Evolutionary conservation across 2,888 invertebrate genomes (phyloP).

Genomic region (Chloromyia formosa): DNA sequence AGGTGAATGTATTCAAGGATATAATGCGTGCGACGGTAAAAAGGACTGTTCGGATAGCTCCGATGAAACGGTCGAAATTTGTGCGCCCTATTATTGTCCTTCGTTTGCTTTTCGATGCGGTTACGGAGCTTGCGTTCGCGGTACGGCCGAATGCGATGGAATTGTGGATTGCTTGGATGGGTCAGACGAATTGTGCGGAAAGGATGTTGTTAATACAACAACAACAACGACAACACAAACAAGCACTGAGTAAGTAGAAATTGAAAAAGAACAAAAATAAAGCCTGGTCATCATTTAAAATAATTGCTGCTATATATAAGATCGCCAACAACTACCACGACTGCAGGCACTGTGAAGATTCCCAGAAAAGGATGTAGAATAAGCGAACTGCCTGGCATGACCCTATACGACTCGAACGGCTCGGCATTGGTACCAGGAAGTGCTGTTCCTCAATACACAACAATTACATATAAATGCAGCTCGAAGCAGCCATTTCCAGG

Average conservation of each 20-base stretch:
- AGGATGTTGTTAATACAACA: background rate
- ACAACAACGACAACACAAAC: background rate
- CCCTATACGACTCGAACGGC: too few species aligned
- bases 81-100: conserved; percentile 59
- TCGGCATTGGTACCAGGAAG: background rate
- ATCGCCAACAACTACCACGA: background rate
- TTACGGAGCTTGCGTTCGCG: conserved; percentile 71
- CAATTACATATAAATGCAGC: conserved; percentile 40
- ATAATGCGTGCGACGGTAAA: conserved; percentile 61
- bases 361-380: background rate
- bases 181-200: conserved; percentile 49
- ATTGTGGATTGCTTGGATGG: conserved; percentile 49
- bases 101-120: conserved; percentile 68
- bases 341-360: background rate
- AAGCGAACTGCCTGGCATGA: background rate
- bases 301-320: background rate
- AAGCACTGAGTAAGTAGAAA: conserved; percentile 6
- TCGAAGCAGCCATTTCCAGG: conserved; percentile 39
- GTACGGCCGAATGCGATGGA: conserved; percentile 65
- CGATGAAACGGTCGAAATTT: conserved; percentile 53
- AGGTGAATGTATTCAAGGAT: conserved; percentile 52
- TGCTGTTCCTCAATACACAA: background rate
- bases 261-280: too few species aligned
- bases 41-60: conserved; percentile 53
- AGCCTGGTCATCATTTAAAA: too few species aligned